phyloP scores from a whole-genome alignment of 2,113 vertebrate species.

The Xerus inauris region DNA sequence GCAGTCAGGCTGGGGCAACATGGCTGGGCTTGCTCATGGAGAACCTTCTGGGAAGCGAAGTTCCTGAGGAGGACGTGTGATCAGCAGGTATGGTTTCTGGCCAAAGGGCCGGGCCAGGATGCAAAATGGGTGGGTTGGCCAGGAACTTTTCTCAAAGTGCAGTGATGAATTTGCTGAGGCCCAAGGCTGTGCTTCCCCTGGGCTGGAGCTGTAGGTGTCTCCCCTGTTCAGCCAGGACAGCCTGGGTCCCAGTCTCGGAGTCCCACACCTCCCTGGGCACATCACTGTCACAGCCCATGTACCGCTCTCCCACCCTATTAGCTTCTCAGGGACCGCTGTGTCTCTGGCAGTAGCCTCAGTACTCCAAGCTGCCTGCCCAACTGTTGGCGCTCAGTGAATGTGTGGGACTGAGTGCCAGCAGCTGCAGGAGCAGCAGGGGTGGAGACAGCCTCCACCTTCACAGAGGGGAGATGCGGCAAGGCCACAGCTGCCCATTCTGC shows the following conservation, averaged over 20 bases:
- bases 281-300: neutral
- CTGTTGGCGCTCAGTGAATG: neutral
- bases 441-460: neutral
- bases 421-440: neutral
- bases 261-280: neutral
- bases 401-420: neutral
- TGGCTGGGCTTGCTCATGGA: neutral
- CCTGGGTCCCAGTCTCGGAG: no score
- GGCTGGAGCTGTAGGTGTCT: neutral
- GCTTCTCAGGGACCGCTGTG: neutral
- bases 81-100: neutral
- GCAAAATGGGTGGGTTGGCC: neutral
- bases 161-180: neutral
- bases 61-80: neutral
- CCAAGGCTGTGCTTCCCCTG: neutral
- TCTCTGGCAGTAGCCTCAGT: neutral
- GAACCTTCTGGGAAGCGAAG: neutral
- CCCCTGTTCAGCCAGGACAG: neutral
- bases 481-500: neutral
- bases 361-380: neutral
- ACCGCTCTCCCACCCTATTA: neutral
- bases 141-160: neutral
- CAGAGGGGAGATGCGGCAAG: neutral
- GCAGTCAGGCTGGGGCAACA: rapidly evolving
- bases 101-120: neutral